Evolutionary conservation across 2,888 invertebrate genomes (phyloP).

Genomic region (Agriopis aurantiaria): DNA sequence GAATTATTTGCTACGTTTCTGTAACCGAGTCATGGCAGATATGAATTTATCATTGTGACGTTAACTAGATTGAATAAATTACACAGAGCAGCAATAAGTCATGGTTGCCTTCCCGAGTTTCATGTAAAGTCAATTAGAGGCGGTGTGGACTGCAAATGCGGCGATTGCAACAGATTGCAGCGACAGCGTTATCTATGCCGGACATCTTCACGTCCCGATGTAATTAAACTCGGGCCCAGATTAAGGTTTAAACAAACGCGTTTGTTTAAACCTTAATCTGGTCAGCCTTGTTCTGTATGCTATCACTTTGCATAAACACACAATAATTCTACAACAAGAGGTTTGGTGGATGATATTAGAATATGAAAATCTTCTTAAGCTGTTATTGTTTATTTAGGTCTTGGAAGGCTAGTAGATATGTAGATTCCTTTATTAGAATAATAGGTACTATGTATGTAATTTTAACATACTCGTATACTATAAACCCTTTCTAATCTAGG

Average conservation of each 20-base stretch:
- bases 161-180: slow-evolving; percentile 41
- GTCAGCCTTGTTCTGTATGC: slow-evolving; percentile 11
- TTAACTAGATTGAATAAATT: slow-evolving; percentile 33
- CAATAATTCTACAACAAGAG: slow-evolving; percentile 5
- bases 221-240: slow-evolving; percentile 36
- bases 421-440: slow-evolving; percentile 7
- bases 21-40: slow-evolving; percentile 20
- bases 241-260: background rate
- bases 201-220: slow-evolving; percentile 35
- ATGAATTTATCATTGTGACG: slow-evolving; percentile 28
- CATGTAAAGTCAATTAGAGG: slow-evolving; percentile 44
- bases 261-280: slow-evolving; percentile 15
- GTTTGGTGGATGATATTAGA: slow-evolving; percentile 14
- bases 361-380: slow-evolving; percentile 20
- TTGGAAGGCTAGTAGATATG: slow-evolving; percentile 10
- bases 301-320: slow-evolving; percentile 17
- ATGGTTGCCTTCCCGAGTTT: slow-evolving; percentile 37
- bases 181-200: slow-evolving; percentile 37
- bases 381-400: slow-evolving; percentile 24
- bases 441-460: background rate
- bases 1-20: slow-evolving; percentile 14
- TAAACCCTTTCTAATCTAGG: background rate
- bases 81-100: slow-evolving; percentile 39
- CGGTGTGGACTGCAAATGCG: slow-evolving; percentile 31
- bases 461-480: background rate